These are phyloP conservation scores for Phengaris arion DNA, from an alignment of 2,888 invertebrate genomes.

Conservation along the genomic window DNA sequence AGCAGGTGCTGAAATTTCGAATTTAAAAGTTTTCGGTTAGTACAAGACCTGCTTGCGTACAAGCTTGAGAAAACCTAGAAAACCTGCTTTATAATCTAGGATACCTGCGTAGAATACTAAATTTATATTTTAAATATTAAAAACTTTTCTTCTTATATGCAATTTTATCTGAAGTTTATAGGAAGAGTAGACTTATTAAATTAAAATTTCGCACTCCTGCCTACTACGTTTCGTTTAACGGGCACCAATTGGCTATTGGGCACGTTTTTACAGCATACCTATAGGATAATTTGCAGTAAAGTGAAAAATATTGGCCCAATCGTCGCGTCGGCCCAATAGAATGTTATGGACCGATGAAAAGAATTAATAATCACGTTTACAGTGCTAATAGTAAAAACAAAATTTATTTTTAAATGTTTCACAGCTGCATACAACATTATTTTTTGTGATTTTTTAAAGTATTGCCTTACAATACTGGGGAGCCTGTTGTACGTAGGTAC, in stretches of 20 bases:
- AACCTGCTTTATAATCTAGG: background rate
- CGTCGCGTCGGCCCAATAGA: background rate
- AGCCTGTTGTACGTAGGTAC: too few relatives aligned
- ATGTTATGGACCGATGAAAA: constrained; percentile 15
- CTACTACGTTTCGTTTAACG: constrained; percentile 21
- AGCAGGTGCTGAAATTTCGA: too few relatives aligned
- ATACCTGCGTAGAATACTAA: background rate
- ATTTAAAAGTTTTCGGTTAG: too few relatives aligned
- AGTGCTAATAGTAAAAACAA: background rate
- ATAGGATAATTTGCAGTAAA: constrained; percentile 18
- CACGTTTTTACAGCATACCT: constrained; percentile 18
- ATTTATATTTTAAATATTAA: background rate
- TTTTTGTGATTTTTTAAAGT: too few relatives aligned
- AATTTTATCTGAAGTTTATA: background rate
- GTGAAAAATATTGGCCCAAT: background rate
- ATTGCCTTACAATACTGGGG: too few relatives aligned
- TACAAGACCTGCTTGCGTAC: too few relatives aligned
- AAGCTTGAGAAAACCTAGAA: too few relatives aligned
- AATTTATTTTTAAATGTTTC: background rate
- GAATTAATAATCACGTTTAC: background rate
- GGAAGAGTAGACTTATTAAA: constrained; percentile 26
- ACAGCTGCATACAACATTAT: too few relatives aligned
- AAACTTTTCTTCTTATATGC: background rate
- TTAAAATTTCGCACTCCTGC: constrained; percentile 23
- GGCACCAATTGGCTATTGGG: constrained; percentile 18